A percentile compares a stretch with the other conserved stretches of the same genome.
These are phyloP conservation scores for Acrocyrtus sp. DNA, from an alignment of 2,888 invertebrate genomes.

Conservation along the genomic window DNA sequence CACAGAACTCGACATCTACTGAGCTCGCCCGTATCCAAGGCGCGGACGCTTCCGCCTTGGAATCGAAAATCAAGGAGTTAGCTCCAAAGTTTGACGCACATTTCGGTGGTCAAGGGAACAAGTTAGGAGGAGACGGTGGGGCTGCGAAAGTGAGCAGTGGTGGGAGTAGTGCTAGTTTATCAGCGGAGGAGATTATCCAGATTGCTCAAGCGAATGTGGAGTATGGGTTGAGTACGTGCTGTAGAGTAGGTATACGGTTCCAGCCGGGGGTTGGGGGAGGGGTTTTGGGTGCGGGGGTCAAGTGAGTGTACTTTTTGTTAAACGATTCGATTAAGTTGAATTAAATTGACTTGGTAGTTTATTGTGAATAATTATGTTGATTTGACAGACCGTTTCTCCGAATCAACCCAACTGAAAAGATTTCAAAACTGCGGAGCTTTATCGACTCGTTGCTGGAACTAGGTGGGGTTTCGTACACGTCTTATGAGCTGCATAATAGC, in stretches of 20 bases:
- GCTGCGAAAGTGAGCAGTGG: too few relatives aligned
- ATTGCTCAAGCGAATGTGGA: constrained; percentile 16
- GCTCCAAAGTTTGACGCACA: not conserved
- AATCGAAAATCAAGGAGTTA: constrained; percentile 10
- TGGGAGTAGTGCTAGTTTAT: not conserved
- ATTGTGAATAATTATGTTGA: not conserved
- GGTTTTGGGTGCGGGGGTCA: not conserved
- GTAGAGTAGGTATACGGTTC: constrained; percentile 15
- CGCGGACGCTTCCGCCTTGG: not conserved
- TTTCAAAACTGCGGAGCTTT: constrained; percentile 7
- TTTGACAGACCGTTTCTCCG: constrained; percentile 4
- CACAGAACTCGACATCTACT: constrained; percentile 10
- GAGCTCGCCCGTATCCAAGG: constrained; percentile 28
- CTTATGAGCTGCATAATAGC: constrained; percentile 14
- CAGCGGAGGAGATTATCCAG: constrained; percentile 3
- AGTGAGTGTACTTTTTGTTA: not conserved
- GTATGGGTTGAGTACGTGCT: not conserved
- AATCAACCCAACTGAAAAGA: constrained; percentile 1
- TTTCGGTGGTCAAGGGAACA: constrained; percentile 19
- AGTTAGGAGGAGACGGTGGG: constrained; percentile 10
- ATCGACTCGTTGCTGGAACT: constrained; percentile 23
- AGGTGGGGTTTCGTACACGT: not conserved
- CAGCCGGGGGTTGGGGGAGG: not conserved
- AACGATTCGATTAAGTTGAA: not conserved
- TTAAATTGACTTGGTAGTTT: not conserved